Evolutionary conservation across 2,888 invertebrate species (phyloP).

Genomic region (Ectemnius lituratus): DNA sequence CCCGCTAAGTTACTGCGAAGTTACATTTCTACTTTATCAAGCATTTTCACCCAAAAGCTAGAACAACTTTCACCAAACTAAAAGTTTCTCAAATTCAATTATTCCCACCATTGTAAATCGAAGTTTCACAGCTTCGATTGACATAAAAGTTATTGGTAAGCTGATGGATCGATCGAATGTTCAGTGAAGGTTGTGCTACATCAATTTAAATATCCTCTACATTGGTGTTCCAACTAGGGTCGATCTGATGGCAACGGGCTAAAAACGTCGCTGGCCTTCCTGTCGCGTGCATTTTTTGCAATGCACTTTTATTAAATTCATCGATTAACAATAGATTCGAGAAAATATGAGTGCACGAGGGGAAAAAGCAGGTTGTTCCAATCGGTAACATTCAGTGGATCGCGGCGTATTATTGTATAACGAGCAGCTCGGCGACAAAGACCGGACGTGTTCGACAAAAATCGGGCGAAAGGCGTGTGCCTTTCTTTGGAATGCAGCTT

Average conservation of each 20-base stretch:
- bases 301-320: slow-evolving; percentile 55
- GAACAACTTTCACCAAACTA: too few relatives aligned
- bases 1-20: too few relatives aligned
- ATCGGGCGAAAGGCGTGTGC: slow-evolving; percentile 42
- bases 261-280: slow-evolving; percentile 22
- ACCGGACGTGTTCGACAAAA: slow-evolving; percentile 47
- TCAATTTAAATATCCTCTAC: too few relatives aligned
- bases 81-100: too few relatives aligned
- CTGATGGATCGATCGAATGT: too few relatives aligned
- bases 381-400: too few relatives aligned
- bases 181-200: too few relatives aligned
- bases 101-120: too few relatives aligned
- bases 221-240: slow-evolving; percentile 10
- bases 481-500: slow-evolving; percentile 38
- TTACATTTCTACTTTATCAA: too few relatives aligned
- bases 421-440: slow-evolving; percentile 43
- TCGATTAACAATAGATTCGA: slow-evolving; percentile 49
- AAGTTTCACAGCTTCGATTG: too few relatives aligned
- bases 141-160: too few relatives aligned
- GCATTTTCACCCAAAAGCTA: too few relatives aligned
- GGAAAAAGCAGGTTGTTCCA: neutral
- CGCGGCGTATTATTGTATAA: neutral
- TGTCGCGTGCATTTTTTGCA: slow-evolving; percentile 29
- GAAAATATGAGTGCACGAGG: slow-evolving; percentile 21
- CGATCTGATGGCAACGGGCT: slow-evolving; percentile 19